Conservation (phyloP, 2,113 vertebrate species). For the Ranitomeya variabilis region DNA sequence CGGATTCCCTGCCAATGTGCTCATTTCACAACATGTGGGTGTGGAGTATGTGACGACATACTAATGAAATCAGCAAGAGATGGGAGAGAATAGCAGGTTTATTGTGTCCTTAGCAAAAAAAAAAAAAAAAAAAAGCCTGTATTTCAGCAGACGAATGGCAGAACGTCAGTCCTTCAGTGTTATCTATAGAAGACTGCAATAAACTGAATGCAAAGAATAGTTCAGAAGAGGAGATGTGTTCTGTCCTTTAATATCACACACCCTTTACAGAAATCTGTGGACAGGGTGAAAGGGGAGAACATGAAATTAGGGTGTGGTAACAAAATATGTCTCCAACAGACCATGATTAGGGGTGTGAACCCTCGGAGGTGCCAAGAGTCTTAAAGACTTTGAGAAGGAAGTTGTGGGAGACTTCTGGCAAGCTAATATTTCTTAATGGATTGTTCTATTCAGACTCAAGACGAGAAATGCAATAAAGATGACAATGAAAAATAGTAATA, state of each 20-base stretch:
- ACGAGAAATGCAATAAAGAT: no score
- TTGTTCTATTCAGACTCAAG: not conserved
- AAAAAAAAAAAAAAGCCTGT: not conserved
- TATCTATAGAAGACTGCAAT: not conserved
- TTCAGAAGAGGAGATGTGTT: not conserved
- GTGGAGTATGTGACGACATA: not conserved
- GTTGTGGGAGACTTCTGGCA: not conserved
- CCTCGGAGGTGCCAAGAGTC: not conserved
- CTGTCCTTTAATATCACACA: slow-evolving; percentile 10
- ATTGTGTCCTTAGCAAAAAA: no score
- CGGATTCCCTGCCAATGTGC: slow-evolving; percentile 7
- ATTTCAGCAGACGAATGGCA: not conserved
- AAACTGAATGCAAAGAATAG: not conserved
- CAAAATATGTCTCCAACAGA: not conserved
- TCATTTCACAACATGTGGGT: slow-evolving; percentile 35
- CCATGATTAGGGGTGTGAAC: slow-evolving; percentile 4
- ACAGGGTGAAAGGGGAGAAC: slow-evolving; percentile 6
- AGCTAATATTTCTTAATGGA: not conserved
- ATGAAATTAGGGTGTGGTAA: slow-evolving; percentile 15
- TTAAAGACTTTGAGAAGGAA: not conserved
- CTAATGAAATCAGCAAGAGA: not conserved
- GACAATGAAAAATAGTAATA: not conserved
- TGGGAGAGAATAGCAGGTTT: not conserved
- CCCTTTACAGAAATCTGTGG: not conserved
- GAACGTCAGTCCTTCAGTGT: not conserved